These are phyloP conservation scores for Eueides isabella DNA, from an alignment of 1,140 invertebrate species.

Conservation along the genomic window DNA sequence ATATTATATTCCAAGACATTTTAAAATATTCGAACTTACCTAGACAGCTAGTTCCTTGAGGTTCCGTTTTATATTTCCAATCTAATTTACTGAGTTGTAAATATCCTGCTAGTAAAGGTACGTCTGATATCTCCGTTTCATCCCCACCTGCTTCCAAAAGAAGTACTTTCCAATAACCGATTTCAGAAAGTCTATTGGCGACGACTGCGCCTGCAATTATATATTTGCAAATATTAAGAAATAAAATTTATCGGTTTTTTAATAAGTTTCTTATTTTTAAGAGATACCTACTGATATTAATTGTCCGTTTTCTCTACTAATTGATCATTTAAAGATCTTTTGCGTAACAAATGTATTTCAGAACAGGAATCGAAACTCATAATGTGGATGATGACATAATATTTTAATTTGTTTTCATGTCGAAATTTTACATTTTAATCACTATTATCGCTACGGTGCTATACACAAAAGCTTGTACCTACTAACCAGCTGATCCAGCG, in stretches of 20 bases:
- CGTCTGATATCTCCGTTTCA: conserved; percentile 94
- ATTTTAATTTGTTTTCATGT: no score
- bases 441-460: neutral
- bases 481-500: conserved; percentile 94
- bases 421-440: no score
- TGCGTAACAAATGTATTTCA: no score
- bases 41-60: conserved; percentile 91
- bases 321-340: no score
- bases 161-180: conserved; percentile 92
- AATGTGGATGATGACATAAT: no score
- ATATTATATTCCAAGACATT: neutral
- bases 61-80: conserved; percentile 96
- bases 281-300: no score
- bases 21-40: conserved; percentile 79
- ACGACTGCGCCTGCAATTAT: conserved; percentile 89
- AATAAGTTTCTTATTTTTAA: neutral
- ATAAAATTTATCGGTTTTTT: neutral
- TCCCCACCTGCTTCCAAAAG: conserved; percentile 95
- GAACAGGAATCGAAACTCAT: no score
- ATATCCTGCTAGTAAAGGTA: conserved; percentile 93
- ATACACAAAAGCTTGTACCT: conserved; percentile 24
- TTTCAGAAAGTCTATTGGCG: conserved; percentile 91
- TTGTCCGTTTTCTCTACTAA: no score
- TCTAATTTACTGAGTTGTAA: conserved; percentile 93
- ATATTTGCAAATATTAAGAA: conserved; percentile 7